A percentile compares a stretch with the other conserved stretches of the same genome.
Conservation (phyloP, 2,888 invertebrate genomes). For the Chrysolina americana region DNA sequence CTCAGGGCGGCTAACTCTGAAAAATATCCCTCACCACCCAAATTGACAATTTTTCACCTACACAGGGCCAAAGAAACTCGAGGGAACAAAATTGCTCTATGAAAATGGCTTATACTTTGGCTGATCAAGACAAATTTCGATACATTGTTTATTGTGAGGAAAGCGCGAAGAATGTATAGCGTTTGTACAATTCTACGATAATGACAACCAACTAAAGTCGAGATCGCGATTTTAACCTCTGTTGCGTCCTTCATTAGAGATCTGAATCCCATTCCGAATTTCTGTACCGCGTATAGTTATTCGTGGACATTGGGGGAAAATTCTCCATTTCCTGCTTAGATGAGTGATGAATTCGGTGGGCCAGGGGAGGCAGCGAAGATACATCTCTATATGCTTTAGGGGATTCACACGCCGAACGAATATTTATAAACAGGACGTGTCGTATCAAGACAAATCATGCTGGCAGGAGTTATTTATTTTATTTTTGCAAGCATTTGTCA, state of each 20-base stretch:
- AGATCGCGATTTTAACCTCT: neutral
- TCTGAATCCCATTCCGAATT: neutral
- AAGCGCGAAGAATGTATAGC: conserved; percentile 30
- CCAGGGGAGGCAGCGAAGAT: conserved; percentile 46
- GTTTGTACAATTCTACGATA: conserved; percentile 1
- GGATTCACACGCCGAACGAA: conserved; percentile 59
- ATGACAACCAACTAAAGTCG: neutral
- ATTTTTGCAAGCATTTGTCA: no score
- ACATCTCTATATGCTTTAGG: conserved; percentile 56
- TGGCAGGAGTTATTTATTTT: conserved; percentile 9
- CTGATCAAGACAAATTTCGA: conserved; percentile 68
- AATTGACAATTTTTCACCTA: conserved; percentile 64
- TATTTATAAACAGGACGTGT: conserved; percentile 56
- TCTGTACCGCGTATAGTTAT: conserved; percentile 10
- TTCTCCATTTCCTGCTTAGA: conserved; percentile 42
- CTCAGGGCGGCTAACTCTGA: neutral
- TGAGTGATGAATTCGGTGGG: conserved; percentile 47
- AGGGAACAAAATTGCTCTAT: conserved; percentile 61
- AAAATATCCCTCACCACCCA: conserved; percentile 46
- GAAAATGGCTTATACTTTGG: conserved; percentile 62
- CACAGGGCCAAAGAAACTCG: conserved; percentile 45
- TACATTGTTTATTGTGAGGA: conserved; percentile 66
- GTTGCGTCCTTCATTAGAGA: neutral
- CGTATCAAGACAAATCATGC: conserved; percentile 52
- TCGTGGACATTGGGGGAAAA: conserved; percentile 24